A percentile compares a stretch with the other conserved stretches of the same genome.
Evolutionary conservation across 1,140 invertebrate genomes (phyloP).

Genomic region (Hyles vespertilio): DNA sequence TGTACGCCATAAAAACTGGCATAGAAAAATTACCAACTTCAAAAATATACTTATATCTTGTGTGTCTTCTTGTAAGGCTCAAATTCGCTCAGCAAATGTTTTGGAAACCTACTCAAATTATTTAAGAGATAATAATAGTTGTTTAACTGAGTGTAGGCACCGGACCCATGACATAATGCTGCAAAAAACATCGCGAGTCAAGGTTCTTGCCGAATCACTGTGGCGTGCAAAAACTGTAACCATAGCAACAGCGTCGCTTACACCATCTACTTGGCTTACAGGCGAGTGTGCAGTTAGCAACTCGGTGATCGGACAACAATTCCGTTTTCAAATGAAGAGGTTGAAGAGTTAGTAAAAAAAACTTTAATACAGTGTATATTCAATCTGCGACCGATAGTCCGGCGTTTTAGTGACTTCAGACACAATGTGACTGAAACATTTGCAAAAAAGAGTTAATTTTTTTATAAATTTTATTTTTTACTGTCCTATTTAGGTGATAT

Average conservation of each 20-base stretch:
- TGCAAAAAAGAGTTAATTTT: no score
- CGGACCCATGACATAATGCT: slow-evolving; percentile 37
- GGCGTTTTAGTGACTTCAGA: no score
- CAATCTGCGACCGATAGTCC: no score
- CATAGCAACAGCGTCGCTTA: slow-evolving; percentile 25
- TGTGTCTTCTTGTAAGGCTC: background rate
- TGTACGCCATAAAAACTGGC: slow-evolving; percentile 11
- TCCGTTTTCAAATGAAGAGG: no score
- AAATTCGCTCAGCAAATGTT: background rate
- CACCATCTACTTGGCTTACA: background rate
- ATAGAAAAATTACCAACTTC: background rate
- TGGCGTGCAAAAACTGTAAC: slow-evolving; percentile 23
- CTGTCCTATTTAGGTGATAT: background rate
- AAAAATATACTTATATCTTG: slow-evolving; percentile 1
- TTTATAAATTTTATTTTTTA: background rate
- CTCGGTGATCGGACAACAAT: no score
- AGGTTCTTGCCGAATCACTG: slow-evolving; percentile 12
- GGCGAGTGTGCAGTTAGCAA: background rate
- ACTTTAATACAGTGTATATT: no score
- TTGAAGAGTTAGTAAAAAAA: no score
- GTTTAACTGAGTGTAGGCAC: slow-evolving; percentile 13
- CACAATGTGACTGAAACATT: no score
- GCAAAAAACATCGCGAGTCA: slow-evolving; percentile 32
- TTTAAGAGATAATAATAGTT: slow-evolving; percentile 10
- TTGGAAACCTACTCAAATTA: background rate